Conservation (phyloP, 1,140 invertebrate genomes). For the Pseudomyrmex flavicornis region DNA sequence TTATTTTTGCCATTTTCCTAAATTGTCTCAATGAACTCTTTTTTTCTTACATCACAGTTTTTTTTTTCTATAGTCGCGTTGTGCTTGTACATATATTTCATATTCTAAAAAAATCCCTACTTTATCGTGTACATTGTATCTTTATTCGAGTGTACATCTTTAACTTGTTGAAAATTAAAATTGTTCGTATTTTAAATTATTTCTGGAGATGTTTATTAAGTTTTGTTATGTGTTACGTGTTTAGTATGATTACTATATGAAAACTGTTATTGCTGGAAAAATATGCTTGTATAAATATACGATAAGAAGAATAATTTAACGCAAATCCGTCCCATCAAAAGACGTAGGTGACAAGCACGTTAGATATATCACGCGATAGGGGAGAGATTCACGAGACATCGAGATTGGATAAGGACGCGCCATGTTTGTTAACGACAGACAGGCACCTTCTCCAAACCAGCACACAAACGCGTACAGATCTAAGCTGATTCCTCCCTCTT, state of each 20-base stretch:
- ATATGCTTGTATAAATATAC: no score
- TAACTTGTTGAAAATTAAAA: slow-evolving; percentile 22
- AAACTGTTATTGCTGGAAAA: not conserved
- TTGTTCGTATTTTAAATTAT: not conserved
- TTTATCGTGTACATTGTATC: not conserved
- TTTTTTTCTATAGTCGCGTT: slow-evolving; percentile 3
- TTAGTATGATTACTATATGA: no score
- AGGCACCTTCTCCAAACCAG: slow-evolving; percentile 40
- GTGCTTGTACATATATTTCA: slow-evolving; percentile 61
- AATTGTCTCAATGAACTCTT: slow-evolving; percentile 58
- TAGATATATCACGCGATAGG: slow-evolving; percentile 34
- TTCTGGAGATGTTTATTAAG: not conserved
- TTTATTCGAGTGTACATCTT: slow-evolving; percentile 14
- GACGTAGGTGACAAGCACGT: slow-evolving; percentile 30
- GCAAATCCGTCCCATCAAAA: slow-evolving; percentile 36
- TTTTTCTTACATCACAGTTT: slow-evolving; percentile 26
- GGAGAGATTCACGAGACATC: slow-evolving; percentile 53
- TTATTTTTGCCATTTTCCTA: slow-evolving; percentile 55
- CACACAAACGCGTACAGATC: slow-evolving; percentile 62
- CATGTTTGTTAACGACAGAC: slow-evolving; percentile 69
- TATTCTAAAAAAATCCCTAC: slow-evolving; percentile 70
- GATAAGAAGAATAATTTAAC: slow-evolving; percentile 26
- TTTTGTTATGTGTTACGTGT: not conserved
- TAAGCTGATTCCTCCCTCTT: slow-evolving; percentile 69
- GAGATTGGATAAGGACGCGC: slow-evolving; percentile 60